Conservation (phyloP, 2,888 invertebrate genomes). For the Drosophila rellima region DNA sequence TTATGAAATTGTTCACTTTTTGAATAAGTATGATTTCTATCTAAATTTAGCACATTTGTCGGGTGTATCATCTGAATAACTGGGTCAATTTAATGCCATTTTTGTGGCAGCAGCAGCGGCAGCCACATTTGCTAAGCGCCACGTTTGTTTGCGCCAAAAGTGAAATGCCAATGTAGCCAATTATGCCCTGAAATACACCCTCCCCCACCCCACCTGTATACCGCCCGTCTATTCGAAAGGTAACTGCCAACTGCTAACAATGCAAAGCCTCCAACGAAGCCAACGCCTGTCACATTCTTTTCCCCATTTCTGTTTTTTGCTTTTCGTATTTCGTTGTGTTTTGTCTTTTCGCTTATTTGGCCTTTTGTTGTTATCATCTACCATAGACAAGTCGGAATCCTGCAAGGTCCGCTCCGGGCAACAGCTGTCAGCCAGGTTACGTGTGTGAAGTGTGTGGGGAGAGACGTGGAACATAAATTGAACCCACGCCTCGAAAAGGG, state of each 20-base stretch:
- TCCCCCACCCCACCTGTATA: conserved; percentile 5
- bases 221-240: conserved; percentile 53
- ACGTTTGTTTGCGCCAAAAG: conserved; percentile 67
- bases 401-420: conserved; percentile 51
- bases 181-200: conserved; percentile 58
- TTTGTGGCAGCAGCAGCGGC: conserved; percentile 52
- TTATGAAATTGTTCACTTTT: not conserved
- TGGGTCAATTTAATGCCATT: conserved; percentile 75
- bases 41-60: conserved; percentile 23
- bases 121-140: conserved; percentile 47
- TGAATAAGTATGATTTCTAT: not conserved
- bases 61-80: conserved; percentile 45
- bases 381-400: conserved; percentile 37
- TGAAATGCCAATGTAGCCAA: conserved; percentile 79
- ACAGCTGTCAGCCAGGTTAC: conserved; percentile 78
- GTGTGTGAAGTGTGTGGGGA: conserved; percentile 51
- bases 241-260: conserved; percentile 74
- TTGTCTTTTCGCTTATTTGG: conserved; percentile 65
- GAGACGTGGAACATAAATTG: conserved; percentile 61
- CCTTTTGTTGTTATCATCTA: conserved; percentile 68
- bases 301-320: conserved; percentile 29
- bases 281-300: conserved; percentile 62
- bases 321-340: conserved; percentile 27
- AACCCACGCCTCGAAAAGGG: conserved; percentile 34
- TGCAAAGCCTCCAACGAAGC: conserved; percentile 66